A percentile compares a stretch with the other conserved stretches of the same genome.
Evolutionary conservation across 2,113 vertebrate genomes (phyloP).

Genomic region (Camelus dromedarius): DNA sequence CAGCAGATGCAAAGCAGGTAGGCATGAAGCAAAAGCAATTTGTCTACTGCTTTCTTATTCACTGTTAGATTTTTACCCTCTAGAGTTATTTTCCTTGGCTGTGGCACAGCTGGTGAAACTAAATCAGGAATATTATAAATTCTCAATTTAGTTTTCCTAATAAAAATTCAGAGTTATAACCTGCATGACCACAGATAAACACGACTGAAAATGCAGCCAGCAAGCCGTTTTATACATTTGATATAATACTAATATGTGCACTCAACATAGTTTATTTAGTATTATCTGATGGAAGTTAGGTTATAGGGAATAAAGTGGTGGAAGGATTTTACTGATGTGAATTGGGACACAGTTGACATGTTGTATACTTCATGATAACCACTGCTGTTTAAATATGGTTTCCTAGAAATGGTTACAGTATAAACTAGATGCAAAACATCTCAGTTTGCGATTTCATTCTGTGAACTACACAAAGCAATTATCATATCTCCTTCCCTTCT

Average conservation of each 20-base stretch:
- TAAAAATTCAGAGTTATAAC: slow-evolving; percentile 81
- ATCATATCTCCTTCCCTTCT: slow-evolving; percentile 78
- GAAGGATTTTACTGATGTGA: slow-evolving; percentile 78
- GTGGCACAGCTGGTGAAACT: slow-evolving; percentile 73
- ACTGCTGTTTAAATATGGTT: slow-evolving; percentile 76
- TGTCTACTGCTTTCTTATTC: slow-evolving; percentile 25
- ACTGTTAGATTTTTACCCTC: slow-evolving; percentile 58
- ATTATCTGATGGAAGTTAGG: slow-evolving; percentile 78
- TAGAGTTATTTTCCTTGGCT: slow-evolving; percentile 69
- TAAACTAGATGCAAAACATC: slow-evolving; percentile 80
- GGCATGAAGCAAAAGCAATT: slow-evolving; percentile 64
- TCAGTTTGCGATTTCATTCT: slow-evolving; percentile 75
- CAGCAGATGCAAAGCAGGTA: slow-evolving; percentile 33
- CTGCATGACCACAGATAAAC: slow-evolving; percentile 75
- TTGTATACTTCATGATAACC: slow-evolving; percentile 77
- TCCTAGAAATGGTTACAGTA: slow-evolving; percentile 74
- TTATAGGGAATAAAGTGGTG: slow-evolving; percentile 74
- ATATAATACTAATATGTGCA: slow-evolving; percentile 72
- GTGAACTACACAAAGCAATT: slow-evolving; percentile 83
- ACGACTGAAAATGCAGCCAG: slow-evolving; percentile 73
- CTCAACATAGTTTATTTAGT: slow-evolving; percentile 76
- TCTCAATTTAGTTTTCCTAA: slow-evolving; percentile 81
- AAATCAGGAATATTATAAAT: slow-evolving; percentile 76
- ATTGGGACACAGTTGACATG: slow-evolving; percentile 76
- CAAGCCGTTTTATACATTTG: slow-evolving; percentile 56